phyloP scores from a whole-genome alignment of 2,113 vertebrate species.

The Sylvilagus bachmani region DNA sequence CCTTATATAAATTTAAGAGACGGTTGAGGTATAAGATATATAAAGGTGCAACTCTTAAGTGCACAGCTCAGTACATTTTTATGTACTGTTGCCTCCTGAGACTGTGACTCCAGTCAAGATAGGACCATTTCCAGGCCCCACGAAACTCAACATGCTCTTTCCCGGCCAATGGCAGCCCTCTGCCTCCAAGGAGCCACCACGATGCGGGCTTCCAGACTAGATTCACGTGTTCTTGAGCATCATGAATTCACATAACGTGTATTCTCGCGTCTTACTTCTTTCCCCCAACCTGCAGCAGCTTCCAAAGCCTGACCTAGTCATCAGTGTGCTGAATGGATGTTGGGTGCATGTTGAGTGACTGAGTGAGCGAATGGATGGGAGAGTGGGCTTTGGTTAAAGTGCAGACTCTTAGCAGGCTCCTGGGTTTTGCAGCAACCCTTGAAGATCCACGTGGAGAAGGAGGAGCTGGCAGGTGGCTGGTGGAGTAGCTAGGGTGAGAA shows the following conservation, averaged over 20 bases:
- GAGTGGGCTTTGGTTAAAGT: not conserved
- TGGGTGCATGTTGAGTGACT: not conserved
- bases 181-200: not conserved
- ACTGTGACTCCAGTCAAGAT: not conserved
- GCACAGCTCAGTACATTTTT: not conserved
- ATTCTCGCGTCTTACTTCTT: not conserved
- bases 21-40: not conserved
- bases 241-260: not conserved
- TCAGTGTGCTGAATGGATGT: not conserved
- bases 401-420: not conserved
- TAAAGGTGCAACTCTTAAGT: not conserved
- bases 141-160: not conserved
- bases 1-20: not conserved
- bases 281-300: not conserved
- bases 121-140: not conserved
- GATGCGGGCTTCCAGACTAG: not conserved
- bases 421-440: not conserved
- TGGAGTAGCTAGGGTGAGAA: not conserved
- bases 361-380: not conserved
- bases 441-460: not conserved
- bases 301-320: not conserved
- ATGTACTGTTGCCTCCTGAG: not conserved
- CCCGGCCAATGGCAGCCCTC: not conserved
- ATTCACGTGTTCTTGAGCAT: not conserved
- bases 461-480: not conserved